These are phyloP conservation scores for Platysteira castanea DNA, from an alignment of 2,113 vertebrate genomes.

Conservation along the genomic window DNA sequence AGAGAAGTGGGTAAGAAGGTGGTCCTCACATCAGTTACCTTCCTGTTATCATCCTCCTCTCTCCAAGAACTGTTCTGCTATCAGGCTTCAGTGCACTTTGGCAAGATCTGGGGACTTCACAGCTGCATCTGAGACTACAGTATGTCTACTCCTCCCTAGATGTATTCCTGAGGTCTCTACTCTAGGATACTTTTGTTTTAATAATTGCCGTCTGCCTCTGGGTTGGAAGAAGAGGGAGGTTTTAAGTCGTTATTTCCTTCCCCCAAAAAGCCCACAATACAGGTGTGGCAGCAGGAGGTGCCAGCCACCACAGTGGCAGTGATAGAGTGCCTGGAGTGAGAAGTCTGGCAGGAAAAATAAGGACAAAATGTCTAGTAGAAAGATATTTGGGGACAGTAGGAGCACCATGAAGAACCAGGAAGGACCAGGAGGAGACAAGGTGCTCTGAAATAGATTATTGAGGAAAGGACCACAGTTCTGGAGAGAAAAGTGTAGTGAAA, in stretches of 20 bases:
- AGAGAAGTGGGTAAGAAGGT: neutral
- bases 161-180: neutral
- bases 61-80: neutral
- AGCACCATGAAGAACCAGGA: neutral
- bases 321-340: neutral
- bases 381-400: neutral
- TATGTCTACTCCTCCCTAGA: neutral
- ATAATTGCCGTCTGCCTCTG: neutral
- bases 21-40: neutral
- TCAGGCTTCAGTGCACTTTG: neutral
- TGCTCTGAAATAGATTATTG: neutral
- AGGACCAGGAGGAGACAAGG: neutral
- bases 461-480: neutral
- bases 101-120: neutral
- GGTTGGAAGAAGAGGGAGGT: neutral
- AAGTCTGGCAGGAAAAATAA: neutral
- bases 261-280: rapidly evolving
- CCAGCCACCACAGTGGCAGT: neutral
- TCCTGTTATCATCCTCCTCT: neutral
- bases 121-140: neutral
- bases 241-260: neutral
- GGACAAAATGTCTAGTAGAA: neutral
- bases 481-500: rapidly evolving
- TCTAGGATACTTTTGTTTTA: neutral
- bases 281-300: neutral